A percentile compares a stretch with the other conserved stretches of the same genome.
phyloP scores from a whole-genome alignment of 2,888 invertebrate genomes.

The Exocentrus adspersus region DNA sequence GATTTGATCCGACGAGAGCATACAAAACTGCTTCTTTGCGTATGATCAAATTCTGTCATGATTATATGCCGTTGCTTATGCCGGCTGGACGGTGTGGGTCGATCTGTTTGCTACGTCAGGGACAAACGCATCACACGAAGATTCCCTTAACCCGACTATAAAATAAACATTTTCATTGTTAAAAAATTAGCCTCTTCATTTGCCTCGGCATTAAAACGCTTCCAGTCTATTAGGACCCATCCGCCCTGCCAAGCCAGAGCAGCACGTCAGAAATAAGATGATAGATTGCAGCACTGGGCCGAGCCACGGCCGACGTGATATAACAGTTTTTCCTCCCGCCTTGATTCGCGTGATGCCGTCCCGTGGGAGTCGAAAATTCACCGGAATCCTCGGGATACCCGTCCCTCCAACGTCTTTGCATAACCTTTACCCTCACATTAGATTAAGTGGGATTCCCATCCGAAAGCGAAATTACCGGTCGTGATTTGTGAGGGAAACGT shows the following conservation, averaged over 20 bases:
- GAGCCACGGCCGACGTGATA: slow-evolving; percentile 42
- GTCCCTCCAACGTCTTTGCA: slow-evolving; percentile 15
- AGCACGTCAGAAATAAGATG: slow-evolving; percentile 39
- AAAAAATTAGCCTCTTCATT: no score
- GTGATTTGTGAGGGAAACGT: neutral
- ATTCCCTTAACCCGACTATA: no score
- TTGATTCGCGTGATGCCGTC: slow-evolving; percentile 46
- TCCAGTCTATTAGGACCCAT: neutral
- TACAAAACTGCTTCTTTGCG: no score
- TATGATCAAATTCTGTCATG: no score
- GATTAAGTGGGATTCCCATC: slow-evolving; percentile 17
- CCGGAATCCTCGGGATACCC: slow-evolving; percentile 10
- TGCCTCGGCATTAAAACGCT: no score
- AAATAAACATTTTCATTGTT: no score
- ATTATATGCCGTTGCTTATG: no score
- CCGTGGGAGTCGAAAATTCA: slow-evolving; percentile 33
- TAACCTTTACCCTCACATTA: slow-evolving; percentile 23
- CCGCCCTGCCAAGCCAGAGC: slow-evolving; percentile 8
- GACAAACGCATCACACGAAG: no score
- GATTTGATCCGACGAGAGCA: no score
- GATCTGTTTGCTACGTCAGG: no score
- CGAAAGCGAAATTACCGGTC: neutral
- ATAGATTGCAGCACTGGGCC: slow-evolving; percentile 46
- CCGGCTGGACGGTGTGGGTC: no score
- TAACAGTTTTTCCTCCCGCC: slow-evolving; percentile 46